These are phyloP conservation scores for Sitophilus oryzae DNA, from an alignment of 1,140 invertebrate species.

Conservation along the genomic window DNA sequence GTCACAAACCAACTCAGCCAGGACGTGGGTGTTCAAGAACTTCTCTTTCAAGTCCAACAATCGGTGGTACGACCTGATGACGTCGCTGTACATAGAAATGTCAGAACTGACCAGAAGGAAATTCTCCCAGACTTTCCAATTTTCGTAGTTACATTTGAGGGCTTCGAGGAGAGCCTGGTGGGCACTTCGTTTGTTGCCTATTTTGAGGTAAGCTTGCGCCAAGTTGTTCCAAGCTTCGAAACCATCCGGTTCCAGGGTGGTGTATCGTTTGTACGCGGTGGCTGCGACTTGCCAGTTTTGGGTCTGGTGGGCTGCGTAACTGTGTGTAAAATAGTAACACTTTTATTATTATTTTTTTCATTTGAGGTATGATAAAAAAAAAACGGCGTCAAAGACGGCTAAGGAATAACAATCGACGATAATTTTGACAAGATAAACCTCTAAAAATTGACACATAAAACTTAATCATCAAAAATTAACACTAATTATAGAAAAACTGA, in stretches of 20 bases:
- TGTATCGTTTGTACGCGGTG: slow-evolving; percentile 79
- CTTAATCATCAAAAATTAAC: too few species aligned
- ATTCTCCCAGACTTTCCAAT: slow-evolving; percentile 98
- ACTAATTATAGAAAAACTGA: too few species aligned
- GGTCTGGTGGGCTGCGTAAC: slow-evolving; percentile 68
- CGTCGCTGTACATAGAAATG: slow-evolving; percentile 67
- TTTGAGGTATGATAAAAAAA: too few species aligned
- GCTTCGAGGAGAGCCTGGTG: slow-evolving; percentile 82
- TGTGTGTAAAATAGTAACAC: too few species aligned
- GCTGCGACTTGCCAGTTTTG: slow-evolving; percentile 80
- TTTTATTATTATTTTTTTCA: too few species aligned
- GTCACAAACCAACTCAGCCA: slow-evolving; percentile 67
- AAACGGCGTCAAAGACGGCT: too few species aligned
- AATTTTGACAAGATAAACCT: too few species aligned
- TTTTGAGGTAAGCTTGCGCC: slow-evolving; percentile 84
- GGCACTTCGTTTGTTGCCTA: slow-evolving; percentile 79
- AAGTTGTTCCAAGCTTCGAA: slow-evolving; percentile 98
- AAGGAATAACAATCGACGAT: too few species aligned
- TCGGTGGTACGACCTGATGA: slow-evolving; percentile 77
- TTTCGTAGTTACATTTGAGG: slow-evolving; percentile 87
- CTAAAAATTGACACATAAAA: too few species aligned
- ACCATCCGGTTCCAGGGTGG: slow-evolving; percentile 78
- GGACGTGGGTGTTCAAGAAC: slow-evolving; percentile 71
- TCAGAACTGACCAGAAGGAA: slow-evolving; percentile 77
- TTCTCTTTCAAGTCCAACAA: slow-evolving; percentile 77